A percentile compares a stretch with the other conserved stretches of the same genome.
Conservation (phyloP, 2,113 vertebrate species). For the Pelusios castaneus region DNA sequence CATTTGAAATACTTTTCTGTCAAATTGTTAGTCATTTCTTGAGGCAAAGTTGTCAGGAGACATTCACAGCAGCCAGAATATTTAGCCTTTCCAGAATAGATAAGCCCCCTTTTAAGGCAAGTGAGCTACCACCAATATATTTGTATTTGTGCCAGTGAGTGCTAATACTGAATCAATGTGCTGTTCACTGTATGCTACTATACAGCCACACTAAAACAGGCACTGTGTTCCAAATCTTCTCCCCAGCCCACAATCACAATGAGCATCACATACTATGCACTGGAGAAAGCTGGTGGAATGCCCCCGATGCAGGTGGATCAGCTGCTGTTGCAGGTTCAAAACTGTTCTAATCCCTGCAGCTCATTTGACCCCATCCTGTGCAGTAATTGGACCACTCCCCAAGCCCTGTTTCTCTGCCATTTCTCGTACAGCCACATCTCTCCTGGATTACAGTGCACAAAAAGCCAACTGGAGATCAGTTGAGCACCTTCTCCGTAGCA, state of each 20-base stretch:
- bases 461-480: not conserved
- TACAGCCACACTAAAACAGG: not conserved
- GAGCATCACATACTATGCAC: not conserved
- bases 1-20: not conserved
- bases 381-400: not conserved
- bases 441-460: not conserved
- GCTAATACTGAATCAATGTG: not conserved
- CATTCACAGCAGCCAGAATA: not conserved
- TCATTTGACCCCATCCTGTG: accelerated
- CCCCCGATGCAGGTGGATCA: accelerated
- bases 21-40: not conserved
- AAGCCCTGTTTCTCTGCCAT: not conserved
- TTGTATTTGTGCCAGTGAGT: not conserved
- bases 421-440: not conserved
- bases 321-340: not conserved
- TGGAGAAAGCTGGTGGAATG: not conserved
- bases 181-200: accelerated
- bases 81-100: not conserved
- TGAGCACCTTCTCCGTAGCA: not conserved
- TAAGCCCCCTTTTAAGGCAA: not conserved
- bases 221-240: not conserved
- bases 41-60: accelerated
- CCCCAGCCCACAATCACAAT: accelerated
- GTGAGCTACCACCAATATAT: not conserved
- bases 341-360: not conserved